Evolutionary conservation across 2,888 invertebrate species (phyloP).

Genomic region (Miltochrista miniata): DNA sequence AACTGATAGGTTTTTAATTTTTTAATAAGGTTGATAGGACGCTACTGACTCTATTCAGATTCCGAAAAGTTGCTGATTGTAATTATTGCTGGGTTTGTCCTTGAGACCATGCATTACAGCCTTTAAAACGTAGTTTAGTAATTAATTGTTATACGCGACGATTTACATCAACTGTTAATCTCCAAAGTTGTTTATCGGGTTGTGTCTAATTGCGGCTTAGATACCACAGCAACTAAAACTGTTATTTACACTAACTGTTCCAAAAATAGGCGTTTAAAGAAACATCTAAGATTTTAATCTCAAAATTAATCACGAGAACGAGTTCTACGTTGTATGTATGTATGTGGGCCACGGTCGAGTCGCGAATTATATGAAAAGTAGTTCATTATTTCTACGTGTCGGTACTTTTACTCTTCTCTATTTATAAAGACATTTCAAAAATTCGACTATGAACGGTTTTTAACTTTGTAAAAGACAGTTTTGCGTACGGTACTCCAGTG

Average conservation of each 20-base stretch:
- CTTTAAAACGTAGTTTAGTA: too few species aligned
- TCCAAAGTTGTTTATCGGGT: not conserved
- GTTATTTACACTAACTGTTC: not conserved
- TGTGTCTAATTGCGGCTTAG: not conserved
- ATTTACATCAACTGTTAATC: constrained; percentile 9
- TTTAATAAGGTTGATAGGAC: too few species aligned
- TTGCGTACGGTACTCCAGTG: too few species aligned
- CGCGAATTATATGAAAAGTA: constrained; percentile 33
- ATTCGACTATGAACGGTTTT: too few species aligned
- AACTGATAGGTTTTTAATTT: too few species aligned
- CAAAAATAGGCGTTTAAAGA: not conserved
- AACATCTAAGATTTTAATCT: not conserved
- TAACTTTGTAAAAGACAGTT: too few species aligned
- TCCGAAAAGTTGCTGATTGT: too few species aligned
- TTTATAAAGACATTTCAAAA: constrained; percentile 1
- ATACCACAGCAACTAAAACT: not conserved
- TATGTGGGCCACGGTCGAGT: constrained; percentile 40
- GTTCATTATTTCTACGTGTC: constrained; percentile 26
- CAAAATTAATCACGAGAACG: constrained; percentile 18
- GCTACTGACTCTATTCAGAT: too few species aligned
- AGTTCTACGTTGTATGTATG: constrained; percentile 2
- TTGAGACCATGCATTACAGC: too few species aligned
- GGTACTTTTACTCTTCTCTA: constrained; percentile 30
- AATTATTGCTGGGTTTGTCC: too few species aligned
- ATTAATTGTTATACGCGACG: too few species aligned